Base-by-base conservation (phyloP, 2,888 invertebrate genomes). In the Coremacera marginata region DNA sequence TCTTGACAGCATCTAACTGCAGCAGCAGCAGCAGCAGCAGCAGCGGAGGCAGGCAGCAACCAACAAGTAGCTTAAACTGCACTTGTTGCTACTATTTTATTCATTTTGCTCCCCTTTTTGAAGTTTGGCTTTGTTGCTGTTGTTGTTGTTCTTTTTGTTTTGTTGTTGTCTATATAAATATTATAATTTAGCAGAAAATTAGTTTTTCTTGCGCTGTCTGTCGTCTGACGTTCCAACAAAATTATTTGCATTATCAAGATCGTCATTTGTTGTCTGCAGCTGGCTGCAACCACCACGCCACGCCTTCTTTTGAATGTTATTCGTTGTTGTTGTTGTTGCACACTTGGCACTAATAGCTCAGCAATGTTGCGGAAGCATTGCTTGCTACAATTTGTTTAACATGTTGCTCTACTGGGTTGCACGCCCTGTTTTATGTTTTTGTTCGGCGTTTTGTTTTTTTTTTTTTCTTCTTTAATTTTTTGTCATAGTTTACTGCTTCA, bases 111-210 rank as follows among this genome's bases (percentile, higher is more conserved):
- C 27, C 31, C 31, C 31, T 63, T 31, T 65, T 76, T 75, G 68
- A 55, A 49, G 67, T 70, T 68, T 71, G 76, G 72, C 77, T 71
- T 71, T 70, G 76, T 74, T 77, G 67, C 22, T 44, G 75, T 75
- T 49, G 31, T 60, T 27, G 70, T 52, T 19, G 31, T 27, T 31
- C 3, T 74, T 5, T 70, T 57, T 72, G 67, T 70, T 77, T 74
- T 74, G 44, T 22, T 19, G 14, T 27, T 51, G 16, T 7, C 11
- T 19, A 51, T 16, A 51, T 68, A 49, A 68, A 51, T 68, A 68
- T 68, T 68, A 68, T 68, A 49, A 68, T 68, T 68, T 51, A 68
- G 51, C 51, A 49, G 73, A 37, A 71, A 71, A 74, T 77, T 72
- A 52, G 73, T 74, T 70, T 65, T 62, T 51, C 37, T 67, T 27